Percentiles rank a stretch among this genome's conserved stretches.
Conservation (phyloP, 1,140 invertebrate genomes). For the Halotydeus destructor region DNA sequence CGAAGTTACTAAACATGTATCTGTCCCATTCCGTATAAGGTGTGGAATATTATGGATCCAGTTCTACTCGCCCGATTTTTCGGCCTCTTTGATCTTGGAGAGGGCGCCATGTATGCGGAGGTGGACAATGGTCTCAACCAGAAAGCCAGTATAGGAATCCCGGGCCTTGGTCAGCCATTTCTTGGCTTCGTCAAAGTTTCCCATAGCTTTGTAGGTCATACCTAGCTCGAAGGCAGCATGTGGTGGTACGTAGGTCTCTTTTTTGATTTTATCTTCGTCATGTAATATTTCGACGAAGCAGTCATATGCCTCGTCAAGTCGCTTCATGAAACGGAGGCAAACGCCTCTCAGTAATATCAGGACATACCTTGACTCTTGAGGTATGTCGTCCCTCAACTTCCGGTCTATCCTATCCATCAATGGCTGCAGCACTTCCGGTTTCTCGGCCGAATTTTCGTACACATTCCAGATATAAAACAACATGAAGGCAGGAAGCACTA, state of each 20-base stretch:
- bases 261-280: neutral
- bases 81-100: slow-evolving; percentile 3
- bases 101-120: slow-evolving; percentile 11
- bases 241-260: neutral
- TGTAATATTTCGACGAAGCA: neutral
- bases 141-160: neutral
- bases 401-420: slow-evolving; percentile 48
- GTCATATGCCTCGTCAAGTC: neutral
- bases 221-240: neutral
- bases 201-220: neutral
- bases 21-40: too few relatives aligned
- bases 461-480: slow-evolving; percentile 84
- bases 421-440: slow-evolving; percentile 38
- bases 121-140: slow-evolving; percentile 7
- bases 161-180: neutral
- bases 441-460: slow-evolving; percentile 57
- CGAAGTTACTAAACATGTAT: too few relatives aligned
- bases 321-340: neutral
- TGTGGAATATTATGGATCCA: too few relatives aligned
- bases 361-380: neutral
- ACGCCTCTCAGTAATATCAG: neutral
- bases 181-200: neutral
- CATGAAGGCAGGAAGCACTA: slow-evolving; percentile 24
- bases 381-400: slow-evolving; percentile 20
- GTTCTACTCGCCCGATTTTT: too few relatives aligned